These are phyloP conservation scores for Sanderia malayensis DNA, from an alignment of 30 jellyfish, hydroid and myxozoan genomes.

Conservation along the genomic window DNA sequence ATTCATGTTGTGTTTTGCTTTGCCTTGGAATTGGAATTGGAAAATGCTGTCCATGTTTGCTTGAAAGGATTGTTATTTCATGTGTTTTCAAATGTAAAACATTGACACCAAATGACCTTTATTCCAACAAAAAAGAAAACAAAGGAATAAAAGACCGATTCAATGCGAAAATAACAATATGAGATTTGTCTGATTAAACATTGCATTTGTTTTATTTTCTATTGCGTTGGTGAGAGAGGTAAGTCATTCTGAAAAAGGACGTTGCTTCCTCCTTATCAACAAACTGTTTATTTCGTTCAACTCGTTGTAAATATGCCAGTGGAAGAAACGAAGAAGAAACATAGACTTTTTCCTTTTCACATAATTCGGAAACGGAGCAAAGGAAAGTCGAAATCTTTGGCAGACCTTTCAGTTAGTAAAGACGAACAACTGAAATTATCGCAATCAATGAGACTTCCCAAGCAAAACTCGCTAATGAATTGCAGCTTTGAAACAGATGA, in stretches of 20 bases:
- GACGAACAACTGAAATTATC: slow-evolving; percentile 16
- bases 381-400: slow-evolving; percentile 53
- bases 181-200: neutral
- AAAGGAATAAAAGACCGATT: neutral
- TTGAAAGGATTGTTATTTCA: too few species aligned
- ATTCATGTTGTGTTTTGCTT: too few species aligned
- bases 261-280: too few species aligned
- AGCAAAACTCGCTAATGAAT: neutral
- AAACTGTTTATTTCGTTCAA: too few species aligned
- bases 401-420: slow-evolving; percentile 33
- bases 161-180: neutral
- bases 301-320: slow-evolving; percentile 51
- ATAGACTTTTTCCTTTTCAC: slow-evolving; percentile 42
- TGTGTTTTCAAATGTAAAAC: too few species aligned
- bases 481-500: slow-evolving; percentile 6
- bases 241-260: too few species aligned
- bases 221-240: neutral
- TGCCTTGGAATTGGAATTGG: too few species aligned
- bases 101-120: too few species aligned
- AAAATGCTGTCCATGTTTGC: too few species aligned
- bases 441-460: neutral
- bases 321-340: slow-evolving; percentile 40
- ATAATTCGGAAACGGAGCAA: slow-evolving; percentile 52
- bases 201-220: neutral
- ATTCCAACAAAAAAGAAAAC: neutral